A percentile compares a stretch with the other conserved stretches of the same genome.
These are phyloP conservation scores for Girardinichthys multiradiatus DNA, from an alignment of 2,113 vertebrate genomes.

Conservation along the genomic window DNA sequence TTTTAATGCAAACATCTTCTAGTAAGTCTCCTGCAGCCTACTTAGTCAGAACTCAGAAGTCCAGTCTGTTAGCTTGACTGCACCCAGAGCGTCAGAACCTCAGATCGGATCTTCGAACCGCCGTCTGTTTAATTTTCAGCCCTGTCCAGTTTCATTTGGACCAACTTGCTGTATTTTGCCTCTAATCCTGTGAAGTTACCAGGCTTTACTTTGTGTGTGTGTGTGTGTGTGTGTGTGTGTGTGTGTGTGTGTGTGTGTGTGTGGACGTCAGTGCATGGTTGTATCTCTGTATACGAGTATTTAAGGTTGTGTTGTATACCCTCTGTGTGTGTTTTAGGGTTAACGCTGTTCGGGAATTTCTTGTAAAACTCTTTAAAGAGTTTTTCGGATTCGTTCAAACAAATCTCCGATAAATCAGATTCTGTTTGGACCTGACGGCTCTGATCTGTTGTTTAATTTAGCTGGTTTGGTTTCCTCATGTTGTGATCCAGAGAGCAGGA, in stretches of 20 bases:
- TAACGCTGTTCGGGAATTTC: no score
- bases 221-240: neutral
- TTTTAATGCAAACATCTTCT: neutral
- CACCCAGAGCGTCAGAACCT: neutral
- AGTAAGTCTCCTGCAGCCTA: no score
- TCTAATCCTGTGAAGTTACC: neutral
- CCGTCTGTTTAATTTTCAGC: neutral
- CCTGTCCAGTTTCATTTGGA: slow-evolving; percentile 42
- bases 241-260: neutral
- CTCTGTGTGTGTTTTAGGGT: neutral
- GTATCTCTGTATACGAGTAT: no score
- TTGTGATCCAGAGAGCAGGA: neutral
- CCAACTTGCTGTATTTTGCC: slow-evolving; percentile 71
- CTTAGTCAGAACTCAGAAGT: no score
- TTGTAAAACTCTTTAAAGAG: no score
- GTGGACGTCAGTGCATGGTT: neutral
- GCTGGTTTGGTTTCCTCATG: neutral
- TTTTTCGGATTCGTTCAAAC: no score
- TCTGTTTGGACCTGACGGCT: neutral
- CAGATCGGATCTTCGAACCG: no score
- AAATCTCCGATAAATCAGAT: neutral
- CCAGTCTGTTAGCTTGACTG: no score
- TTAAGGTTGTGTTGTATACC: neutral
- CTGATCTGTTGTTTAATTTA: neutral
- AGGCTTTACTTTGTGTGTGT: slow-evolving; percentile 17